Base-by-base conservation (phyloP, 1,140 invertebrate species). In the Caerostris extrusa region DNA sequence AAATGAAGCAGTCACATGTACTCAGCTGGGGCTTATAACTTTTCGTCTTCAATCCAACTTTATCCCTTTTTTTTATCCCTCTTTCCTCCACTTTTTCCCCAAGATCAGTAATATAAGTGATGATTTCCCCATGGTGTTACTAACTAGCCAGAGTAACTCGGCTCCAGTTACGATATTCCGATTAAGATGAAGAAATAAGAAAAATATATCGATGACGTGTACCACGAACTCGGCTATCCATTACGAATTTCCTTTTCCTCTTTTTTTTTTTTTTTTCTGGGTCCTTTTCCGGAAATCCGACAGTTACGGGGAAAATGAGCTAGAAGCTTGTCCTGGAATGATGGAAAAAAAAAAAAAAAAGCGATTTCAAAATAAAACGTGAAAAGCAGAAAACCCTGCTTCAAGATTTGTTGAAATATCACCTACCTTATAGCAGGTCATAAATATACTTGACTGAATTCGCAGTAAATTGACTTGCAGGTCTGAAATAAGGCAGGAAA, bases 121-220 rank as follows among this genome's bases (percentile, higher is more conserved):
- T 77, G 71, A 77, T 77, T 77, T 77, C 71, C 71, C 71, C 50
- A 53, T 10, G 8, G 71, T 5, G 12, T 77, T 53, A 34, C 34
- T 77, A 77, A 77, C 71, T 77, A 77, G 71, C 19, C 71, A 50
- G 71, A 77, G 71, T 77, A 77, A 50, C 3, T 8, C 2, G 10
- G 5, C 71, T 77, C 71, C 71, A 10, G 71, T 64, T 64, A 77
- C 34, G 71, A 77, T 77, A 77, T 77, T 77, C 71, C 50, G 71
- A 77, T 77, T 77, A 77, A 34, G 50, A 77, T 77, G 71, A 77
- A 53, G 34, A 12, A 77, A 77, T 19, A 53, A 77, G 34, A 71
- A 77, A 50, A 77, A 77, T 53, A 12, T 14, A 77, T 77, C 71
- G 71, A 53, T 77, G 71, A 77, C 71, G 34, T 4, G 71, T 77